Evolutionary conservation across 2,797 vertebrate genomes (phyloP).

Genomic region (Triplophysa bombifrons): DNA sequence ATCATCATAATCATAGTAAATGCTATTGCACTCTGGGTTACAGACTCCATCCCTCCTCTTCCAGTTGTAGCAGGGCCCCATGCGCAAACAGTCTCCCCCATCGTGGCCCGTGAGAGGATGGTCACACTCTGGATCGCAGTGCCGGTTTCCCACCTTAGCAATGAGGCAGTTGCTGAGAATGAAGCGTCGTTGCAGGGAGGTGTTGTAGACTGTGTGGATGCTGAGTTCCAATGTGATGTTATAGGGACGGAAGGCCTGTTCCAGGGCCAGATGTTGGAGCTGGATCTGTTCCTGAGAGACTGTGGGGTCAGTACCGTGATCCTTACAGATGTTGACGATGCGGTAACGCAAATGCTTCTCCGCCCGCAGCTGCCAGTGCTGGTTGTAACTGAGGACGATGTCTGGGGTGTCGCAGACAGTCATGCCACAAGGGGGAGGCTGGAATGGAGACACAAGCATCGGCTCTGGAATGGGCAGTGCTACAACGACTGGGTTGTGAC

Average conservation of each 20-base stretch:
- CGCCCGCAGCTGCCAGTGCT: constrained; percentile 81
- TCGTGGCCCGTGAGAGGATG: constrained; percentile 92
- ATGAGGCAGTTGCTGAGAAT: constrained; percentile 93
- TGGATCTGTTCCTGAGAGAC: constrained; percentile 72
- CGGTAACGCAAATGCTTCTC: constrained; percentile 85
- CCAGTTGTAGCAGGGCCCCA: constrained; percentile 89
- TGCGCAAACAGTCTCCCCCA: constrained; percentile 88
- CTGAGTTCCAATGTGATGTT: constrained; percentile 91
- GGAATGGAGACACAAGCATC: constrained; percentile 77
- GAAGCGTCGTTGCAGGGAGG: constrained; percentile 80
- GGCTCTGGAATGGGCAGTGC: constrained; percentile 70
- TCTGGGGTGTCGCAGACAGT: constrained; percentile 90
- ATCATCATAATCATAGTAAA: constrained; percentile 92
- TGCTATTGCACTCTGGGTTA: constrained; percentile 91
- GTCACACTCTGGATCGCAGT: constrained; percentile 92
- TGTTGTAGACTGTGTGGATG: constrained; percentile 79
- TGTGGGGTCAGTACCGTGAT: constrained; percentile 79
- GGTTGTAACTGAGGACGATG: constrained; percentile 86
- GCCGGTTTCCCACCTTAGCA: constrained; percentile 91
- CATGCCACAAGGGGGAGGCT: constrained; percentile 85
- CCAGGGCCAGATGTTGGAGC: constrained; percentile 82
- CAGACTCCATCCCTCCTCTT: constrained; percentile 90
- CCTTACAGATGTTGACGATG: constrained; percentile 87
- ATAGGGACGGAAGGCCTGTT: constrained; percentile 83
- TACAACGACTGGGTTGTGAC: constrained; percentile 75